Percentiles rank a stretch among this genome's conserved stretches.
Conservation (phyloP, 2,888 invertebrate genomes). For the Thysanoteuthis rhombus region DNA sequence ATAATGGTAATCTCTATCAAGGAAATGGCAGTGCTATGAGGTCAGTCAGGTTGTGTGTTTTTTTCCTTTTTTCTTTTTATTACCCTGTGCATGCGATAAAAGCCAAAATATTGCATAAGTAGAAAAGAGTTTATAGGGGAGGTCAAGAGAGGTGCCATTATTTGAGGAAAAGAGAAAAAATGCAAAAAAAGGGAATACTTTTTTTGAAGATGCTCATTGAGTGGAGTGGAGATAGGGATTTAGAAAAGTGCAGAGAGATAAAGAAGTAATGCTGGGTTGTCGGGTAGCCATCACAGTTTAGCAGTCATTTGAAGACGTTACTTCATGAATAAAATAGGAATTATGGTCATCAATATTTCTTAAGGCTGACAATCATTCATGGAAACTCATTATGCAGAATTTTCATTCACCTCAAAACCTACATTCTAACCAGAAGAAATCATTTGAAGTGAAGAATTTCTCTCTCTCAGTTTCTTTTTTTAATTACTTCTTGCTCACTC, state of each 20-base stretch:
- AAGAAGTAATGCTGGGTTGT: neutral
- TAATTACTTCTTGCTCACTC: neutral
- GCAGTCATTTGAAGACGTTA: neutral
- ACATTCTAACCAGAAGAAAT: neutral
- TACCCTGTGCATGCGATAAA: neutral
- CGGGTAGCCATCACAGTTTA: neutral
- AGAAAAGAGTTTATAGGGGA: neutral
- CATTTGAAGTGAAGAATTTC: too few species aligned
- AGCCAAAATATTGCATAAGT: neutral
- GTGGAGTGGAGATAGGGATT: neutral
- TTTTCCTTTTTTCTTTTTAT: neutral
- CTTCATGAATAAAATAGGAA: constrained; percentile 12
- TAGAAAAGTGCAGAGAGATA: neutral
- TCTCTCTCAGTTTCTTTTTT: neutral
- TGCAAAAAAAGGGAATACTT: neutral
- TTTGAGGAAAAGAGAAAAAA: neutral
- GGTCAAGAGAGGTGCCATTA: neutral
- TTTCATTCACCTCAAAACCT: neutral
- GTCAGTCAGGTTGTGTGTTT: neutral
- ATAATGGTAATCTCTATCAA: constrained; percentile 12
- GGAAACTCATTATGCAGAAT: neutral
- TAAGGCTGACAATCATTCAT: neutral
- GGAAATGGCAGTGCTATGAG: neutral
- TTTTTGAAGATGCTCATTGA: neutral
- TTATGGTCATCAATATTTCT: constrained; percentile 12